phyloP scores from a whole-genome alignment of 2,797 vertebrate species.

The Mormyrops boulengeri region DNA sequence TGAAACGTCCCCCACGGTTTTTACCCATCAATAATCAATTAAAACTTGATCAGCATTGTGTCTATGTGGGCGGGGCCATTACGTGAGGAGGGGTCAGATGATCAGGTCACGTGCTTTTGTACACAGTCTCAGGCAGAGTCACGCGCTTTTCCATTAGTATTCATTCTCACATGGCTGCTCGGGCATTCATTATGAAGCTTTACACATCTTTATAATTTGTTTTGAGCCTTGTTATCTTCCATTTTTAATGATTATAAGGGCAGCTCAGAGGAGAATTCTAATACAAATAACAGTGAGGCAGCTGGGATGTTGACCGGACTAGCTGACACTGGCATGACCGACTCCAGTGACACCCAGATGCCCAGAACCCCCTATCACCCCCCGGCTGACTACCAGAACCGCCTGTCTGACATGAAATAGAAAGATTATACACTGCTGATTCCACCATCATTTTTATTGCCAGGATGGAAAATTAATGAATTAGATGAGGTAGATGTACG shows the following conservation, averaged over 20 bases:
- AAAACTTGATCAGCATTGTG: not conserved
- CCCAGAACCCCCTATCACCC: not conserved
- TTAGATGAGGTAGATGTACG: not conserved
- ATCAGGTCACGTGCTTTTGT: not conserved
- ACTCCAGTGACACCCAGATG: not conserved
- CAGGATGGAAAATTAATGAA: not conserved
- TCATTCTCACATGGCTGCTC: not conserved
- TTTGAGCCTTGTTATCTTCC: not conserved
- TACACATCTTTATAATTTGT: not conserved
- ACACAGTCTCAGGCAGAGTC: not conserved
- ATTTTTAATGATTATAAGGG: conserved; percentile 1
- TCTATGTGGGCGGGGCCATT: not conserved
- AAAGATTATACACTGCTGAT: not conserved
- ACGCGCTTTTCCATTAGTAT: not conserved
- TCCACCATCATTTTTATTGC: not conserved
- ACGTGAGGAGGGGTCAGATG: not conserved
- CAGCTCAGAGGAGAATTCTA: not conserved
- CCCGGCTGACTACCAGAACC: not conserved
- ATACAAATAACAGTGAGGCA: not conserved
- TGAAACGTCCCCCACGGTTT: not conserved
- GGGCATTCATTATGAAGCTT: not conserved
- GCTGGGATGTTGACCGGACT: not conserved
- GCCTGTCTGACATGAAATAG: not conserved
- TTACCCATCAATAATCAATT: not conserved
- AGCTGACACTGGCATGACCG: not conserved